Evolutionary conservation across 2,888 invertebrate genomes (phyloP), one percentile per base, ranked within the genome.

Genomic region (Troides oblongomaculatus): DNA sequence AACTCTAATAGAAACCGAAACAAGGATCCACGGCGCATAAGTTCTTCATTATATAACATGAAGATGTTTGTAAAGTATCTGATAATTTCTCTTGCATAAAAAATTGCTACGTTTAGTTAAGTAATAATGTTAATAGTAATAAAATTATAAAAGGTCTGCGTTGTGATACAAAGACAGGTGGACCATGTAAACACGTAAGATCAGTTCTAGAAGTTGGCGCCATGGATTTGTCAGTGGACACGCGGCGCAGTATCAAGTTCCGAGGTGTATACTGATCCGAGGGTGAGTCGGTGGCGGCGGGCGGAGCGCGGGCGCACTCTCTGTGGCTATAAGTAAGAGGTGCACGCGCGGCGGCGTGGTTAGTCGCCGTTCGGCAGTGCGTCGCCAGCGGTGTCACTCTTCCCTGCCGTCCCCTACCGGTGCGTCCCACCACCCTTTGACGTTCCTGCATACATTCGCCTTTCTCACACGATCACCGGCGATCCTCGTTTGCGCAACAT

Each of bases 351-450:
- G 87, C 86, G 89, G 84, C 92, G 91, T 90, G 86, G 91, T 91
- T 92, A 92, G 92, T 92, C 89, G 91, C 91, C 89, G 83, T 81
- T 84, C 88, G 90, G 88, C 89, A 88, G 85, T 86, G 89, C 86
- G 88, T 88, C 87, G 88, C 84, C 82, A 85, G 83, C 84, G 86
- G 87, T 87, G 81, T 85, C 74, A 81, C 81, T 80, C 83, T 80
- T 78, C 75, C 76, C 79, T 82, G 78, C 78, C 80, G 79, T 79
- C 75, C 74, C 78, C 78, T 80, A 78, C 82, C 85, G 86, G 88
- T 88, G 87, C 86, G 89, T 88, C 74, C 78, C 77, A 80, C 78
- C 81, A 83, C 83, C 81, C 74, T 76, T 72, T 67, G 77, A 80
- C 80, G 79, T 80, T 74, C 80, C 83, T 83, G 81, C 85, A 84